These are phyloP conservation scores for Gouania willdenowi DNA, from an alignment of 2,797 vertebrate species.

Conservation along the genomic window DNA sequence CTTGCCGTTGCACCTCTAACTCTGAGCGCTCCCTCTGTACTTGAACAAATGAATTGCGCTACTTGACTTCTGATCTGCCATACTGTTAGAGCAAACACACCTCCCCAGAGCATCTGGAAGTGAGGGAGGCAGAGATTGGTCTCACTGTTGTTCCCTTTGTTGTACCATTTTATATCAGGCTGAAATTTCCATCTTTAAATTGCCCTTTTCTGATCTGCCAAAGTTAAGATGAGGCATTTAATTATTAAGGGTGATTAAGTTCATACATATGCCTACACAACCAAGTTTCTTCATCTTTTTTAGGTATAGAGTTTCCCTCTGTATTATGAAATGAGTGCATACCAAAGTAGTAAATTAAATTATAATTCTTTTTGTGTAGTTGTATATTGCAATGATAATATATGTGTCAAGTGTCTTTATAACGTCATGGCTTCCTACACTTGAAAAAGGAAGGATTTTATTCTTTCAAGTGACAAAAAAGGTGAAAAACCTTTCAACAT, in stretches of 20 bases:
- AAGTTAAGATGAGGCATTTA: slow-evolving; percentile 1
- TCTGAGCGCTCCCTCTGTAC: slow-evolving; percentile 47
- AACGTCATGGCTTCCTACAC: too few relatives aligned
- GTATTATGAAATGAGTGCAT: too few relatives aligned
- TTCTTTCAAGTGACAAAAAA: too few relatives aligned
- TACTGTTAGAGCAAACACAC: slow-evolving; percentile 49
- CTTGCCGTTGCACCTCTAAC: slow-evolving; percentile 28
- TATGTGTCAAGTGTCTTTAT: too few relatives aligned
- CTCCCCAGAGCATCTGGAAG: slow-evolving; percentile 29
- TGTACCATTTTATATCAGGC: slow-evolving; percentile 22
- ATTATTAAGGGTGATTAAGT: slow-evolving; percentile 2
- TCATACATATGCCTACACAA: background rate
- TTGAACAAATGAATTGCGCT: slow-evolving; percentile 55
- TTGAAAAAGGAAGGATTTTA: too few relatives aligned
- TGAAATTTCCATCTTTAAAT: slow-evolving; percentile 19
- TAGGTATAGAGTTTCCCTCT: background rate
- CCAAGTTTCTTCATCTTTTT: background rate
- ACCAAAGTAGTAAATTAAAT: background rate
- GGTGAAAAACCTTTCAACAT: too few relatives aligned
- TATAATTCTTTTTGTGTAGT: background rate
- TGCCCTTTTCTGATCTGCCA: slow-evolving; percentile 1
- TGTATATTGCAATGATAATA: background rate
- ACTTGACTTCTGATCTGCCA: slow-evolving; percentile 55
- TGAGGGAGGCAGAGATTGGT: slow-evolving; percentile 8
- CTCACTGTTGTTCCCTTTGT: slow-evolving; percentile 21